Evolutionary conservation across 2,113 vertebrate genomes (phyloP).

Genomic region (Antennarius striatus): DNA sequence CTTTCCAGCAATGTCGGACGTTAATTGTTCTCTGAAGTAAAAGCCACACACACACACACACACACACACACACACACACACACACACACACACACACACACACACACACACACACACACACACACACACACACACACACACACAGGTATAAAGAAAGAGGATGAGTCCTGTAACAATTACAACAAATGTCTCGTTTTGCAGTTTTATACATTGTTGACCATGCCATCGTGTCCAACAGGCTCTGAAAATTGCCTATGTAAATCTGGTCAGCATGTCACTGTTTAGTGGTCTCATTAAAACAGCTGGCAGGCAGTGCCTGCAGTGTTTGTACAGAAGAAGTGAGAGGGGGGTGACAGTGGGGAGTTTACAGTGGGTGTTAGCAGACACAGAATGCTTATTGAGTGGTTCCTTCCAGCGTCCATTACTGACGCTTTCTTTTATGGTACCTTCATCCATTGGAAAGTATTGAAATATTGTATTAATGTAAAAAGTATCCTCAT

Average conservation of each 20-base stretch:
- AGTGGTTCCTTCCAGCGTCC: too few species aligned
- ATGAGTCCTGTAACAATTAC: conserved; percentile 33
- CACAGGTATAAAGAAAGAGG: conserved; percentile 5
- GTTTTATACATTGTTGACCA: conserved; percentile 25
- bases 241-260: conserved; percentile 20
- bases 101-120: not conserved
- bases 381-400: too few species aligned
- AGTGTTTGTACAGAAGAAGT: conserved; percentile 3
- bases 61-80: not conserved
- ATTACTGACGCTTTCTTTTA: too few species aligned
- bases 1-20: conserved; percentile 1
- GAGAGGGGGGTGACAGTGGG: too few species aligned
- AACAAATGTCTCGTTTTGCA: conserved; percentile 12
- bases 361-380: too few species aligned
- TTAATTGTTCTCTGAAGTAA: conserved; percentile 41
- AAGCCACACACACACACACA: not conserved
- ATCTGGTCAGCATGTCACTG: conserved; percentile 24
- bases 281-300: too few species aligned
- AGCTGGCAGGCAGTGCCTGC: too few species aligned
- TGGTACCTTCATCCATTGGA: too few species aligned
- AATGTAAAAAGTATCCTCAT: too few species aligned
- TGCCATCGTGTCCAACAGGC: conserved; percentile 14
- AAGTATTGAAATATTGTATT: too few species aligned
- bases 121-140: not conserved
- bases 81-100: not conserved